These are phyloP conservation scores for Notolabrus celidotus DNA, from an alignment of 2,797 vertebrate species.

Conservation along the genomic window DNA sequence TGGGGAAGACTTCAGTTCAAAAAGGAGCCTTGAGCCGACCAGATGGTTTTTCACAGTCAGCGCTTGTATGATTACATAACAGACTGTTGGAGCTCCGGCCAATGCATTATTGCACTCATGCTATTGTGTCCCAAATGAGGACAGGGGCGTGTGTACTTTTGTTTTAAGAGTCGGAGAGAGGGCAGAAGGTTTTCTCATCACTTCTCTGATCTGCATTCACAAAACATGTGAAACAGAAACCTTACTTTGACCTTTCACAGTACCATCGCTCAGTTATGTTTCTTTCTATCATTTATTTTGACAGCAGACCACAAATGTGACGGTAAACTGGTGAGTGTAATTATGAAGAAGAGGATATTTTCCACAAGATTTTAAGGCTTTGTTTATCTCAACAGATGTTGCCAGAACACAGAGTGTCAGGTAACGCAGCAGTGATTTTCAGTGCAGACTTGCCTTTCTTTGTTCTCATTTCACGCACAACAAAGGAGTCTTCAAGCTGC, in stretches of 20 bases:
- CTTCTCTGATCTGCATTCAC: too few relatives aligned
- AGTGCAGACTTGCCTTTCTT: constrained; percentile 33
- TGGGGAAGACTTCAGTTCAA: constrained; percentile 34
- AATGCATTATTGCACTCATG: constrained; percentile 60
- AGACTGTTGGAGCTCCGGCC: constrained; percentile 49
- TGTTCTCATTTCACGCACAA: constrained; percentile 18
- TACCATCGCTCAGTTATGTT: constrained; percentile 20
- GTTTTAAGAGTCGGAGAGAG: constrained; percentile 9
- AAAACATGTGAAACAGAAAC: constrained; percentile 5
- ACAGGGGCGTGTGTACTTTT: constrained; percentile 25
- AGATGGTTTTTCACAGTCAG: constrained; percentile 70
- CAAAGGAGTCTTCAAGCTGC: constrained; percentile 18
- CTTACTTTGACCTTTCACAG: constrained; percentile 25
- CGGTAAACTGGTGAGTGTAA: constrained; percentile 63
- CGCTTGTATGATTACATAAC: constrained; percentile 75
- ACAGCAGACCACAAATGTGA: constrained; percentile 48
- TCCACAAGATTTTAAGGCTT: too few relatives aligned
- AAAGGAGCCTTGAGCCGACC: constrained; percentile 55
- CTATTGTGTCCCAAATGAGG: constrained; percentile 54
- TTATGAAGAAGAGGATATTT: constrained; percentile 70
- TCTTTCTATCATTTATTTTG: constrained; percentile 39
- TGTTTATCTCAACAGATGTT: constrained; percentile 82
- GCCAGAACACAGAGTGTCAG: constrained; percentile 63
- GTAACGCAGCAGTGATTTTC: constrained; percentile 48
- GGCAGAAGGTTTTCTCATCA: constrained; percentile 31